Base-by-base conservation (phyloP, 2,888 invertebrate genomes). In the Eilema sororculum region DNA sequence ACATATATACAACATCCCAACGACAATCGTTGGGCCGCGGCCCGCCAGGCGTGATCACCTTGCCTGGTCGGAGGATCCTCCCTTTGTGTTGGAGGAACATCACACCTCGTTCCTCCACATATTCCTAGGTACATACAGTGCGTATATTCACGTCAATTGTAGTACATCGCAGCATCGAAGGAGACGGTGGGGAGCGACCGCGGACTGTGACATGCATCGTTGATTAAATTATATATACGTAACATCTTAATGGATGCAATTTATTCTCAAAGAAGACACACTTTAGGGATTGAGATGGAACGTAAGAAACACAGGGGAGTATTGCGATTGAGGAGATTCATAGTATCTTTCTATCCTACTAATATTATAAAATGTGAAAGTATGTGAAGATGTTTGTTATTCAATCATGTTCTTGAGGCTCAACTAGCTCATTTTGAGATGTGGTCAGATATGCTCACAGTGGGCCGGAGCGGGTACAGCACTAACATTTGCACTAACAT, bases 181-280 rank as follows among this genome's bases (percentile, higher is more conserved):
- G 20, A 6, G 63, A 46, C 63, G n/a, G 16, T 52, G 46, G 63
- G 63, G 63, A 63, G 25, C 46, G 20, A 64, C 41, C 28, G 46
- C 28, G n/a, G 28, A 28, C 46, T 64, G 46, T 46, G 63, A 64
- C 63, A 64, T 52, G 63, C 46, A 12, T 64, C n/a, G 28, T 16
- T 28, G n/a, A 64, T 64, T 64, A 64, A 64, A 41, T 25, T 28
- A 20, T 46, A 64, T 37, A 46, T 46, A 20, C 28, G 63, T 25
- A 12, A 63, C 63, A 63, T 37, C 22, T 25, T 63, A 25, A 64
- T 12, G 5, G 20, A 10, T 1, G 60, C 28, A 20, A 25, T 52
- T 52, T 28, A 28, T 28, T 1, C n/a, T n/a, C 46, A 64, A 20
- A 46, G 20, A 6, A 46, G 46, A 46, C 3, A 46, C 46, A 6